phyloP scores from a whole-genome alignment of 2,797 vertebrate genomes.

The Menidia menidia region DNA sequence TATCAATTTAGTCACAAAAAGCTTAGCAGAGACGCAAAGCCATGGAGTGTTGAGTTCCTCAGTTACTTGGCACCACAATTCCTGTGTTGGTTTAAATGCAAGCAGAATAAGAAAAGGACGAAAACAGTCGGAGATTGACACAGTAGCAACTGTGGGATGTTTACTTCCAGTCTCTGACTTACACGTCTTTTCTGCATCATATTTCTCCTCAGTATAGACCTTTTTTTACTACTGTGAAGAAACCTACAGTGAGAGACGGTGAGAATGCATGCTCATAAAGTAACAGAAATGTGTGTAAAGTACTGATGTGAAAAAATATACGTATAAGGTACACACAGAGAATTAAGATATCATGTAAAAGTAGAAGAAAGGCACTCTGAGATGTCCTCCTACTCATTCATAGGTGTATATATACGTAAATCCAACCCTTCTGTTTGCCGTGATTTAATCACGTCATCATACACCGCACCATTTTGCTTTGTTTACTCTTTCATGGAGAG shows the following conservation, averaged over 20 bases:
- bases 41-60: constrained; percentile 62
- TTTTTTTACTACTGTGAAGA: constrained; percentile 48
- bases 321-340: constrained; percentile 8
- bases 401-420: constrained; percentile 25
- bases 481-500: constrained; percentile 68
- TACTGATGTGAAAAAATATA: constrained; percentile 3
- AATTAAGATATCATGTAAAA: constrained; percentile 13
- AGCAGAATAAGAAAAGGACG: constrained; percentile 51
- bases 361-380: constrained; percentile 18
- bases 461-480: constrained; percentile 63
- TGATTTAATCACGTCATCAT: constrained; percentile 41
- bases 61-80: constrained; percentile 55
- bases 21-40: constrained; percentile 43
- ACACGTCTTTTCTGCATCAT: constrained; percentile 62
- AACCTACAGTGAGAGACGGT: constrained; percentile 29
- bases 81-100: constrained; percentile 57
- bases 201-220: constrained; percentile 56
- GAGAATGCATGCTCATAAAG: constrained; percentile 20
- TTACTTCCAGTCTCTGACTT: constrained; percentile 68
- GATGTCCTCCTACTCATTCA: constrained; percentile 9
- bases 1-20: constrained; percentile 78
- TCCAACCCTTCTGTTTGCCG: constrained; percentile 33
- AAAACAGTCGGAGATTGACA: constrained; percentile 61
- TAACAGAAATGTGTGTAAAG: constrained; percentile 24
- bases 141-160: constrained; percentile 71